phyloP scores from a whole-genome alignment of 1,140 invertebrate genomes.

The Drosophila santomea region DNA sequence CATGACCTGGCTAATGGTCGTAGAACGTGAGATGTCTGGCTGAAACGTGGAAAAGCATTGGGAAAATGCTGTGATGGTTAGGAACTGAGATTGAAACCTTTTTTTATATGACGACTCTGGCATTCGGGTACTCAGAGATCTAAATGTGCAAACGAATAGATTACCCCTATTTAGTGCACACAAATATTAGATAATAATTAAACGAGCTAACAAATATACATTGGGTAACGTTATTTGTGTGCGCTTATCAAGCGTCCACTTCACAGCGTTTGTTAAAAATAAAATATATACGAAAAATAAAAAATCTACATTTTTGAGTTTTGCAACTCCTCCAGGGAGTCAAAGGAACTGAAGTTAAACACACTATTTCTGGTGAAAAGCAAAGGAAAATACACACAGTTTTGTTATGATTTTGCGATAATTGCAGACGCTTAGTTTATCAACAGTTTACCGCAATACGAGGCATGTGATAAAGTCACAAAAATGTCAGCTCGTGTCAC shows the following conservation, averaged over 20 bases:
- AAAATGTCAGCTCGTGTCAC: slow-evolving; percentile 71
- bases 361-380: slow-evolving; percentile 14
- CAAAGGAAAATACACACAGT: slow-evolving; percentile 6
- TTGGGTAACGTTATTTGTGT: slow-evolving; percentile 5
- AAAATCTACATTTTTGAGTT: background rate
- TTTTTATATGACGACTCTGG: slow-evolving; percentile 5
- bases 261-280: slow-evolving; percentile 13
- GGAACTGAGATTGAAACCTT: background rate
- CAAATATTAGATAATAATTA: slow-evolving; percentile 46
- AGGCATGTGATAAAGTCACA: slow-evolving; percentile 82
- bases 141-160: slow-evolving; percentile 25
- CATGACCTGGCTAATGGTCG: slow-evolving; percentile 20
- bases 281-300: background rate
- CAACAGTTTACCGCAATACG: slow-evolving; percentile 72
- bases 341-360: slow-evolving; percentile 21
- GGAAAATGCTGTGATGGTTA: slow-evolving; percentile 10
- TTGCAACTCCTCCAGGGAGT: background rate
- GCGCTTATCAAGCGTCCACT: slow-evolving; percentile 11
- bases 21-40: slow-evolving; percentile 4
- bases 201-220: slow-evolving; percentile 3
- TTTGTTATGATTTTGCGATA: slow-evolving; percentile 43
- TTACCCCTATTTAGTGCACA: slow-evolving; percentile 28
- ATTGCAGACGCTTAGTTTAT: slow-evolving; percentile 38
- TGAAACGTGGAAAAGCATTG: slow-evolving; percentile 18
- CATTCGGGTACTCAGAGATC: slow-evolving; percentile 8